Evolutionary conservation across 2,797 vertebrate genomes (phyloP).

Genomic region (Dermochelys coriacea): DNA sequence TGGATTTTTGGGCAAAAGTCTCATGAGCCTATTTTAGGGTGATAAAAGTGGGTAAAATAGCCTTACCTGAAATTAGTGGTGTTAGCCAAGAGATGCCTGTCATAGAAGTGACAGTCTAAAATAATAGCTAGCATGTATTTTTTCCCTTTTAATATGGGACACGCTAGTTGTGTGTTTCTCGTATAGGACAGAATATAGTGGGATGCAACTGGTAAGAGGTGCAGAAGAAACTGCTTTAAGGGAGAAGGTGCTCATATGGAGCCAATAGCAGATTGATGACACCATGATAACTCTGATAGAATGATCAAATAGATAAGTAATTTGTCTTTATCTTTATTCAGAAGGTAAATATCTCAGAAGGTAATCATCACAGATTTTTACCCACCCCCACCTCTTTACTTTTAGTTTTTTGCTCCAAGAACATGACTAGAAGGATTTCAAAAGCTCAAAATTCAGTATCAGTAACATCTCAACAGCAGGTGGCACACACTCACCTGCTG

Average conservation of each 20-base stretch:
- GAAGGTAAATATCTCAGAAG: neutral
- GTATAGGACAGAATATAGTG: neutral
- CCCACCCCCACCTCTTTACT: neutral
- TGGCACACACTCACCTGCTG: neutral
- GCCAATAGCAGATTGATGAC: neutral
- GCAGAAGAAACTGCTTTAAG: neutral
- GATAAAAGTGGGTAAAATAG: neutral
- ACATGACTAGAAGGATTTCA: neutral
- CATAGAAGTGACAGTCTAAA: neutral
- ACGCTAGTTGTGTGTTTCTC: neutral
- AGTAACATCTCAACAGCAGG: neutral
- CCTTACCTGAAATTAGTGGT: neutral
- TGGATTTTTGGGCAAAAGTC: neutral
- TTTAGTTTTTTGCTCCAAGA: neutral
- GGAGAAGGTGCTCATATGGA: neutral
- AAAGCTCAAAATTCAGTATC: constrained; percentile 20
- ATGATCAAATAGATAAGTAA: neutral
- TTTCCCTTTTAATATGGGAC: neutral
- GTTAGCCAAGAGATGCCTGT: neutral
- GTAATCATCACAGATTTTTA: neutral
- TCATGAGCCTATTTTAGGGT: neutral
- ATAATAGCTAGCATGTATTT: neutral
- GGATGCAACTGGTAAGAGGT: neutral
- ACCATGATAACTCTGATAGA: neutral
- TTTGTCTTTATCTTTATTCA: neutral